Evolutionary conservation across 2,797 vertebrate genomes (phyloP).

Genomic region (Phoeniculus purpureus): DNA sequence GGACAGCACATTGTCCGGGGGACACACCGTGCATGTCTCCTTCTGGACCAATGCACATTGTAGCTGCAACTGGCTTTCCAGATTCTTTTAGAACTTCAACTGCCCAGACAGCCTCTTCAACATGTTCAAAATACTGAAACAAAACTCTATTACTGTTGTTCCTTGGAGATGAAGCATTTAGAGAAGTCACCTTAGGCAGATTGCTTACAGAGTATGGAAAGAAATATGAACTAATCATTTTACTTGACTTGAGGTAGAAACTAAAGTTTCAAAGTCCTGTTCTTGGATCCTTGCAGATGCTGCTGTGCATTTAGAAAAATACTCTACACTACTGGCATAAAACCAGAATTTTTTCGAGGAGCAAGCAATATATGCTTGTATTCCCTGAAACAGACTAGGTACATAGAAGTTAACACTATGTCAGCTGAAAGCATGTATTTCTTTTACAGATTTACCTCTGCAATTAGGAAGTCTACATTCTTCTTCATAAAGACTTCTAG

Average conservation of each 20-base stretch:
- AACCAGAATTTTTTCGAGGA: not conserved
- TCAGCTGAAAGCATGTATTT: not conserved
- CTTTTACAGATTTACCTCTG: conserved; percentile 85
- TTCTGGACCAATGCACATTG: conserved; percentile 91
- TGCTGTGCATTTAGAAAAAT: not conserved
- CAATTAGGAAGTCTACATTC: conserved; percentile 94
- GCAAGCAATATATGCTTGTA: not conserved
- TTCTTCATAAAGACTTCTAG: conserved; percentile 90
- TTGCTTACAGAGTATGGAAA: not conserved
- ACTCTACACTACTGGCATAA: not conserved
- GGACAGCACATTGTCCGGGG: conserved; percentile 90
- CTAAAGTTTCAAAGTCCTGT: not conserved
- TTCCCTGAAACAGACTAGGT: not conserved
- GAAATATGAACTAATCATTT: not conserved
- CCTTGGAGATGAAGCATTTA: not conserved
- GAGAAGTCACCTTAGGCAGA: not conserved
- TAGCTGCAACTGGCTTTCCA: conserved; percentile 89
- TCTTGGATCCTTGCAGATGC: not conserved
- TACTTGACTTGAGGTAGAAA: not conserved
- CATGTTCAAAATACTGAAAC: conserved; percentile 95
- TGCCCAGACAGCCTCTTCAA: conserved; percentile 97
- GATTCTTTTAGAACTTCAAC: conserved; percentile 89
- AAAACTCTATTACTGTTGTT: not conserved
- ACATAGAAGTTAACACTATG: not conserved
- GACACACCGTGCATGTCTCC: conserved; percentile 89